Percentiles rank a stretch among this genome's conserved stretches.
Conservation (phyloP, 2,888 invertebrate genomes). For the Nysson spinosus region DNA sequence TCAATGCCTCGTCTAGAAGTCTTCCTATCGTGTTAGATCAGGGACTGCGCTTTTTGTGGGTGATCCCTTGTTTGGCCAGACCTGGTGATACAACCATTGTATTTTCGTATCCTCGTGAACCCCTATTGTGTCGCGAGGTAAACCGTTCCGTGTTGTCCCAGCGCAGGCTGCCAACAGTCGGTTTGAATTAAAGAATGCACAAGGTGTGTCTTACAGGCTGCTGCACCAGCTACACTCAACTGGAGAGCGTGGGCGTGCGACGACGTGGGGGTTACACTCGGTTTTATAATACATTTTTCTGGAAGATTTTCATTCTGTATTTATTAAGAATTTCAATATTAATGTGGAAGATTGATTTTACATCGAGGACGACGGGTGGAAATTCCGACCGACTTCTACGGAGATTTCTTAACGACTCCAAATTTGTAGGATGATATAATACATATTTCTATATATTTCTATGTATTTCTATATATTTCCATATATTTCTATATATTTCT, state of each 20-base stretch:
- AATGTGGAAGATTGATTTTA: too few species aligned
- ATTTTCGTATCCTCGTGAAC: conserved; percentile 7
- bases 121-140: conserved; percentile 22
- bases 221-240: conserved; percentile 26
- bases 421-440: too few species aligned
- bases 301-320: too few species aligned
- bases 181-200: conserved; percentile 17
- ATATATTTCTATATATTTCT: too few species aligned
- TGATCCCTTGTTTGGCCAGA: conserved; percentile 2
- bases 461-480: too few species aligned
- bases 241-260: conserved; percentile 12
- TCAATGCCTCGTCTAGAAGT: too few species aligned
- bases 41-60: not conserved
- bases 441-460: too few species aligned
- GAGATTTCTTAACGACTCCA: too few species aligned
- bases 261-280: not conserved
- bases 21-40: not conserved
- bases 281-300: not conserved
- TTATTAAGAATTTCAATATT: too few species aligned
- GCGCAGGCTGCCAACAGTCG: not conserved
- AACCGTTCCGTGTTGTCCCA: not conserved
- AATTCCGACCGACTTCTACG: too few species aligned
- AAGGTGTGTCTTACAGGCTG: conserved; percentile 32
- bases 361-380: too few species aligned
- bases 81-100: conserved; percentile 11